Percentiles rank a stretch among this genome's conserved stretches.
Evolutionary conservation across 30 jellyfish, hydroid and myxozoan species (phyloP).

Genomic region (Cassiopea xamachana): DNA sequence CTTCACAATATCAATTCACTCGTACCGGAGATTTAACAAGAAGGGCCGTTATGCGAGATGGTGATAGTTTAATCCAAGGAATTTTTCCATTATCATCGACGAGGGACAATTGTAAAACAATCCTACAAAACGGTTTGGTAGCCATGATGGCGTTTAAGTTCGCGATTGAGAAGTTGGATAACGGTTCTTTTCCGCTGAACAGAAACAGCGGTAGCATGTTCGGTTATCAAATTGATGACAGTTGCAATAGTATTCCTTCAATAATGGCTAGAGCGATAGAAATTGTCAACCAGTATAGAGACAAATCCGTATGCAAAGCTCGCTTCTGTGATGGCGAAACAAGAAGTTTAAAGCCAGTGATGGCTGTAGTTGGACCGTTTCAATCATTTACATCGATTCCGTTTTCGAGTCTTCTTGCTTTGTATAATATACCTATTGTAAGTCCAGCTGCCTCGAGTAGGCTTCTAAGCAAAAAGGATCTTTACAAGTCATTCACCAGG

Average conservation of each 20-base stretch:
- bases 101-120: slow-evolving; percentile 36
- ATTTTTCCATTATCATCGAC: slow-evolving; percentile 59
- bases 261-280: slow-evolving; percentile 96
- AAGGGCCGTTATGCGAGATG: slow-evolving; percentile 36
- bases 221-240: slow-evolving; percentile 87
- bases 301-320: slow-evolving; percentile 78
- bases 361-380: slow-evolving; percentile 87
- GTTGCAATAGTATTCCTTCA: slow-evolving; percentile 74
- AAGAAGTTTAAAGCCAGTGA: background rate
- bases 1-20: background rate
- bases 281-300: slow-evolving; percentile 72
- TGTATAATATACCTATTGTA: slow-evolving; percentile 76
- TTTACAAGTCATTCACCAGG: slow-evolving; percentile 83
- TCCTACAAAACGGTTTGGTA: slow-evolving; percentile 63
- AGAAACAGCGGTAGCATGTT: slow-evolving; percentile 20
- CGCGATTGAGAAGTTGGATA: slow-evolving; percentile 68
- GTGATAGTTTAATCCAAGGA: slow-evolving; percentile 82
- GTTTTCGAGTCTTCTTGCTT: slow-evolving; percentile 80
- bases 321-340: slow-evolving; percentile 55
- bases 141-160: slow-evolving; percentile 70
- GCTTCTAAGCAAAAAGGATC: slow-evolving; percentile 78
- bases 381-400: slow-evolving; percentile 88
- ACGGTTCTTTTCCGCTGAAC: background rate
- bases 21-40: slow-evolving; percentile 25
- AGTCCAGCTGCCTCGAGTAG: slow-evolving; percentile 95